Percentiles rank a stretch among this genome's conserved stretches.
Conservation (phyloP, 2,888 invertebrate species). For the Cylloceria caligata region DNA sequence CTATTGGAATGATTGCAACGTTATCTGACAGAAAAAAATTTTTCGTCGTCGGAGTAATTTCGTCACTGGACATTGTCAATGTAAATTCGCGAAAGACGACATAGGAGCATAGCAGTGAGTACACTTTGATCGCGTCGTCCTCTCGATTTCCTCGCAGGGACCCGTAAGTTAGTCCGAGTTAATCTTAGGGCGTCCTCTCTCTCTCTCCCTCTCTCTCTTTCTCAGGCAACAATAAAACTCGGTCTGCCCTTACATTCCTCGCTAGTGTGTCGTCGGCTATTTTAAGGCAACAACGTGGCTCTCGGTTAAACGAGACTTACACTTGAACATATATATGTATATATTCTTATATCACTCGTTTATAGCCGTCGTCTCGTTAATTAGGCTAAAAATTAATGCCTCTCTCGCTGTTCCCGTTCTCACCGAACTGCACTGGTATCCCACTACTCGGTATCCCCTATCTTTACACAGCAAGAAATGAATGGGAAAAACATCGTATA, state of each 20-base stretch:
- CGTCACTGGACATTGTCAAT: not conserved
- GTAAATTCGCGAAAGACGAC: conserved; percentile 8
- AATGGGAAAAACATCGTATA: conserved; percentile 51
- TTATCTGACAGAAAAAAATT: not conserved
- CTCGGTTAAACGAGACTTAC: conserved; percentile 54
- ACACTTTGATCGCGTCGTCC: conserved; percentile 15
- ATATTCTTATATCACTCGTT: conserved; percentile 16
- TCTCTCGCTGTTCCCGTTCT: conserved; percentile 59
- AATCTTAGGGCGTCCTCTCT: conserved; percentile 73
- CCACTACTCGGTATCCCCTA: not conserved
- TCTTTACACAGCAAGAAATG: conserved; percentile 53
- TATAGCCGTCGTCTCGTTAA: conserved; percentile 58
- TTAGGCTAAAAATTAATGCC: conserved; percentile 63
- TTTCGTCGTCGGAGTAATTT: not conserved
- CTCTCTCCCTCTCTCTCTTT: conserved; percentile 27
- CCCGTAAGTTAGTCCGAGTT: conserved; percentile 73
- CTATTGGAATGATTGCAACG: too few species aligned
- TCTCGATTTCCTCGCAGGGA: conserved; percentile 25
- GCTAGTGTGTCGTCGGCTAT: conserved; percentile 82
- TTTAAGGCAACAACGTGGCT: conserved; percentile 76
- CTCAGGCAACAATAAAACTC: conserved; percentile 78
- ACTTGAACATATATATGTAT: conserved; percentile 20
- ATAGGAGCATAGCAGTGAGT: not conserved
- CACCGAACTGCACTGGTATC: conserved; percentile 49
- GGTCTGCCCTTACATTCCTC: conserved; percentile 81